phyloP scores from a whole-genome alignment of 1,140 invertebrate genomes.

The Limonius californicus region DNA sequence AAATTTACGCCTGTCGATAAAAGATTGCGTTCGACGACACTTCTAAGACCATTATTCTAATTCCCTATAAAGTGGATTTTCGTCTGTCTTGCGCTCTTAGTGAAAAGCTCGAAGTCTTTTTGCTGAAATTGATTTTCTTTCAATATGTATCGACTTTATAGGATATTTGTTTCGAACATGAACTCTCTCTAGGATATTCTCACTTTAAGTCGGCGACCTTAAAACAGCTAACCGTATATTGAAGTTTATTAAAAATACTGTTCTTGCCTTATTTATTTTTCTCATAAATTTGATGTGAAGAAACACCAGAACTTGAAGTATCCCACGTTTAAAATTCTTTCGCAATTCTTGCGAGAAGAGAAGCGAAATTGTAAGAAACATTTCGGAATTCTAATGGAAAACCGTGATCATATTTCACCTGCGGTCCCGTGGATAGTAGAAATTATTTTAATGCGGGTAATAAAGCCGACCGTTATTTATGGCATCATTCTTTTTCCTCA shows the following conservation, averaged over 20 bases:
- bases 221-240: too few relatives aligned
- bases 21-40: conserved; percentile 14
- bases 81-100: conserved; percentile 14
- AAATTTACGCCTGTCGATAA: conserved; percentile 15
- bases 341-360: neutral
- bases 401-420: conserved; percentile 18
- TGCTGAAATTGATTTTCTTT: conserved; percentile 9
- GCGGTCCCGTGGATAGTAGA: conserved; percentile 21
- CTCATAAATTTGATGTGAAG: neutral
- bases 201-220: too few relatives aligned
- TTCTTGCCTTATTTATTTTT: neutral
- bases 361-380: conserved; percentile 25
- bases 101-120: neutral
- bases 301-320: neutral
- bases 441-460: conserved; percentile 41
- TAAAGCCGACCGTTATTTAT: conserved; percentile 38
- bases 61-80: conserved; percentile 15
- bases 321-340: neutral
- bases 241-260: neutral
- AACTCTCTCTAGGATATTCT: too few relatives aligned
- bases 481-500: conserved; percentile 24
- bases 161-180: conserved; percentile 7
- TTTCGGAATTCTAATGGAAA: conserved; percentile 34
- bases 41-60: conserved; percentile 15
- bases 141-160: conserved; percentile 9